Conservation (phyloP, 1,140 invertebrate genomes). For the Idris sp. region DNA sequence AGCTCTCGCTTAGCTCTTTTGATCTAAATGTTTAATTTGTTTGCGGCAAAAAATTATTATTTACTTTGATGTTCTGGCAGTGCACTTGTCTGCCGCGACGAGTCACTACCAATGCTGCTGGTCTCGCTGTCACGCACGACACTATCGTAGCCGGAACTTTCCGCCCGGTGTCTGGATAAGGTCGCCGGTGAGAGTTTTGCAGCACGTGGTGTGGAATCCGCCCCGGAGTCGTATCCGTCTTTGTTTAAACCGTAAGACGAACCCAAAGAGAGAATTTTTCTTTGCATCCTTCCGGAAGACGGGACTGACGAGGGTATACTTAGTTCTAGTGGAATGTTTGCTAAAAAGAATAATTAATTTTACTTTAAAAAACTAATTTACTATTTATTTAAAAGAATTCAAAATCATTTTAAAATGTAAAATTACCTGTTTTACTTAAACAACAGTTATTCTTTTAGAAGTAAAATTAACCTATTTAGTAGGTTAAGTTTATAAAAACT, state of each 20-base stretch:
- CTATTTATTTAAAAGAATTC: no score
- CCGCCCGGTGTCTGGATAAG: constrained; percentile 83
- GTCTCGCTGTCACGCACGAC: constrained; percentile 91
- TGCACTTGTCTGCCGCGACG: constrained; percentile 82
- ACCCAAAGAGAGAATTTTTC: constrained; percentile 80
- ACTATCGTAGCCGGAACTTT: constrained; percentile 92
- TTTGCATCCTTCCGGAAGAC: constrained; percentile 78
- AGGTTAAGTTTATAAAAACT: no score
- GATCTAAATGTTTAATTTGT: no score
- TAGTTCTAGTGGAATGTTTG: constrained; percentile 71
- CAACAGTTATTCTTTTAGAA: no score
- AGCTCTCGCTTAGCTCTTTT: no score
- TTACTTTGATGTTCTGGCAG: constrained; percentile 80
- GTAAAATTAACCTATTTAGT: no score
- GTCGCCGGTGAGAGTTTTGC: constrained; percentile 86
- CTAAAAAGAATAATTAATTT: constrained; percentile 23
- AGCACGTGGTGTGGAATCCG: constrained; percentile 87
- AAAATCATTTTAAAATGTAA: no score
- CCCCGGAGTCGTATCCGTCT: constrained; percentile 89
- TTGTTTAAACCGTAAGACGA: constrained; percentile 79
- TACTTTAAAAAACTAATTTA: background rate
- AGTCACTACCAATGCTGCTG: constrained; percentile 89
- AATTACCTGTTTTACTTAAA: no score
- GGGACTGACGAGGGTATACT: constrained; percentile 79
- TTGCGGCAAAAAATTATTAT: constrained; percentile 4